A percentile compares a stretch with the other conserved stretches of the same genome.
These are phyloP conservation scores for Aphaenogaster rudis DNA, from an alignment of 1,140 invertebrate genomes.

Conservation along the genomic window DNA sequence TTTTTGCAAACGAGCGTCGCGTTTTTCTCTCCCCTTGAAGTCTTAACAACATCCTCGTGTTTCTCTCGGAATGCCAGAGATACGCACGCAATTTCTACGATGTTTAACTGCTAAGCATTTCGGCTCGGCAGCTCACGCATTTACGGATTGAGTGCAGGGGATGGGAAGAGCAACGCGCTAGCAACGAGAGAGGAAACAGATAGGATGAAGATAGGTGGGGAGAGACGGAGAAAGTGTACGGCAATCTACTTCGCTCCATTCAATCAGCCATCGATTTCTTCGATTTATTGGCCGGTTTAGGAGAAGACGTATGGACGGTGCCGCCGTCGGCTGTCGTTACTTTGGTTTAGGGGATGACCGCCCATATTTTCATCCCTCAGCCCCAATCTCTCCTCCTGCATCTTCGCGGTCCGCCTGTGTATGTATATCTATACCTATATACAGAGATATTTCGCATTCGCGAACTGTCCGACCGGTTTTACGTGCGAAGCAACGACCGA, in stretches of 20 bases:
- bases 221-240: slow-evolving; percentile 68
- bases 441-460: slow-evolving; percentile 61
- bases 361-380: slow-evolving; percentile 74
- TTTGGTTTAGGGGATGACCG: slow-evolving; percentile 79
- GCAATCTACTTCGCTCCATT: slow-evolving; percentile 82
- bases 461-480: slow-evolving; percentile 63
- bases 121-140: slow-evolving; percentile 52
- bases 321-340: slow-evolving; percentile 77
- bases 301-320: slow-evolving; percentile 77
- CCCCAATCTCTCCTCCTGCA: slow-evolving; percentile 12
- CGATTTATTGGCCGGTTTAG: slow-evolving; percentile 80
- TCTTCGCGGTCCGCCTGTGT: not conserved
- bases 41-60: slow-evolving; percentile 15
- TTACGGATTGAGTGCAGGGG: slow-evolving; percentile 26
- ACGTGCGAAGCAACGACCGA: slow-evolving; percentile 70
- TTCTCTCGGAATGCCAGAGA: slow-evolving; percentile 8
- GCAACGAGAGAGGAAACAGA: slow-evolving; percentile 17
- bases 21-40: not conserved
- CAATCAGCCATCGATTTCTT: slow-evolving; percentile 83
- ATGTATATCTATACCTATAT: slow-evolving; percentile 22
- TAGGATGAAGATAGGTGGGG: slow-evolving; percentile 52
- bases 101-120: slow-evolving; percentile 78
- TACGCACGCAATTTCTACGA: slow-evolving; percentile 69
- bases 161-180: slow-evolving; percentile 7
- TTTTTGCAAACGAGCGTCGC: not conserved